A percentile compares a stretch with the other conserved stretches of the same genome.
Conservation (phyloP, 2,797 vertebrate species). For the Percopsis omiscomaycus region DNA sequence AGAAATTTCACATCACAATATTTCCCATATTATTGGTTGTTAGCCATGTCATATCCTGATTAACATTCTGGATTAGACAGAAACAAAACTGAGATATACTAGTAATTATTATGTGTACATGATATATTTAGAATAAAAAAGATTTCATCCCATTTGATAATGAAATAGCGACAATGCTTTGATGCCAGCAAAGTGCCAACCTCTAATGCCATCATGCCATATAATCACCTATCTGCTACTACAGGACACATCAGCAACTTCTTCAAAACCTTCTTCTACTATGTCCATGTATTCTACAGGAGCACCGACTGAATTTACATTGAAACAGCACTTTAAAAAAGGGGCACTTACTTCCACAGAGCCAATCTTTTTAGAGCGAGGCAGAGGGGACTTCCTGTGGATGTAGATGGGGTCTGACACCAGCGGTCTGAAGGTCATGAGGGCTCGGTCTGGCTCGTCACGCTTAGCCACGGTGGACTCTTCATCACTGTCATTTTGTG, state of each 20-base stretch:
- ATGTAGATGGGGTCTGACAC: constrained; percentile 91
- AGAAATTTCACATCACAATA: constrained; percentile 7
- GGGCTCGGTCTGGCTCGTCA: constrained; percentile 82
- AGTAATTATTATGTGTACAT: neutral
- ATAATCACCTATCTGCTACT: neutral
- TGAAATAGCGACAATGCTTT: neutral
- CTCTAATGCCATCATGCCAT: neutral
- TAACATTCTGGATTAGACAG: neutral
- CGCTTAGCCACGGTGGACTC: constrained; percentile 75
- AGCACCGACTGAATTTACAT: neutral
- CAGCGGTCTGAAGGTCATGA: constrained; percentile 85
- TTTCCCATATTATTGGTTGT: neutral
- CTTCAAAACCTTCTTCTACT: neutral
- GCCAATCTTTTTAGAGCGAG: constrained; percentile 84
- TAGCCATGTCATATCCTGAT: neutral
- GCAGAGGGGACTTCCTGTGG: constrained; percentile 87
- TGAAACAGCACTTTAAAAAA: neutral
- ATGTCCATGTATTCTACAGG: neutral
- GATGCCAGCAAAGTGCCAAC: neutral
- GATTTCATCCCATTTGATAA: neutral
- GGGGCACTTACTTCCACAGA: constrained; percentile 84
- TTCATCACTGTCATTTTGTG: constrained; percentile 81
- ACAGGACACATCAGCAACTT: too few relatives aligned
- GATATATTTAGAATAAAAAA: neutral
- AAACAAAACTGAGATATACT: neutral